These are phyloP conservation scores for Drosophila nigricruria DNA, from an alignment of 2,888 invertebrate genomes.

Conservation along the genomic window DNA sequence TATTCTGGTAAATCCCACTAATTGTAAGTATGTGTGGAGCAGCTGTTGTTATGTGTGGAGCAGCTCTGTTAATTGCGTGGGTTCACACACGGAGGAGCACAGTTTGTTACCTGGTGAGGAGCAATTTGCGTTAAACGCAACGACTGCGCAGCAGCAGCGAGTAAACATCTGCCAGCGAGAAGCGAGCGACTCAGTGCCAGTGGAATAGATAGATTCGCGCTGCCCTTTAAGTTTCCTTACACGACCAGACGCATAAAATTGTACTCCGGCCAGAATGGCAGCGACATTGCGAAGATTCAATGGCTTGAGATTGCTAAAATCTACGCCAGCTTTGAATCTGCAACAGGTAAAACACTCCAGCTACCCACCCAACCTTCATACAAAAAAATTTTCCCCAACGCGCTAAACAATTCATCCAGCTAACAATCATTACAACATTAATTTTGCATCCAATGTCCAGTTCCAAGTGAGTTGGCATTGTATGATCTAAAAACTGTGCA, in stretches of 20 bases:
- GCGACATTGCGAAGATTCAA: constrained; percentile 94
- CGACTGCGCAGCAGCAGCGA: constrained; percentile 38
- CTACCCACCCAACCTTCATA: constrained; percentile 16
- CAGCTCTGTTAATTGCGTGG: constrained; percentile 19
- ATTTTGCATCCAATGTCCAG: constrained; percentile 15
- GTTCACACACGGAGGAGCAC: constrained; percentile 25
- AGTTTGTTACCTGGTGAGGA: constrained; percentile 37
- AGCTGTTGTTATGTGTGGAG: neutral
- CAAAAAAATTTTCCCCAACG: constrained; percentile 33
- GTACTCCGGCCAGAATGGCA: constrained; percentile 90
- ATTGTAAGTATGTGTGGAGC: neutral
- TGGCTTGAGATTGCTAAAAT: constrained; percentile 93
- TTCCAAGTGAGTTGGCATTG: constrained; percentile 13
- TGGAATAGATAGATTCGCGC: constrained; percentile 75
- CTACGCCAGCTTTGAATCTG: constrained; percentile 88
- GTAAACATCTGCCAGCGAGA: constrained; percentile 69
- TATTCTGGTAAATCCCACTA: neutral
- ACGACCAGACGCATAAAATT: constrained; percentile 82
- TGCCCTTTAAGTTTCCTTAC: constrained; percentile 73
- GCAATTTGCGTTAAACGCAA: constrained; percentile 8
- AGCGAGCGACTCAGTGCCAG: constrained; percentile 58
- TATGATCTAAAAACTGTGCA: constrained; percentile 29
- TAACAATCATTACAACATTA: constrained; percentile 24
- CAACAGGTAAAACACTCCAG: constrained; percentile 87
- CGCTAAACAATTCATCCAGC: constrained; percentile 24